A percentile compares a stretch with the other conserved stretches of the same genome.
Evolutionary conservation across 2,797 vertebrate species (phyloP).

Genomic region (Antrozous pallidus): DNA sequence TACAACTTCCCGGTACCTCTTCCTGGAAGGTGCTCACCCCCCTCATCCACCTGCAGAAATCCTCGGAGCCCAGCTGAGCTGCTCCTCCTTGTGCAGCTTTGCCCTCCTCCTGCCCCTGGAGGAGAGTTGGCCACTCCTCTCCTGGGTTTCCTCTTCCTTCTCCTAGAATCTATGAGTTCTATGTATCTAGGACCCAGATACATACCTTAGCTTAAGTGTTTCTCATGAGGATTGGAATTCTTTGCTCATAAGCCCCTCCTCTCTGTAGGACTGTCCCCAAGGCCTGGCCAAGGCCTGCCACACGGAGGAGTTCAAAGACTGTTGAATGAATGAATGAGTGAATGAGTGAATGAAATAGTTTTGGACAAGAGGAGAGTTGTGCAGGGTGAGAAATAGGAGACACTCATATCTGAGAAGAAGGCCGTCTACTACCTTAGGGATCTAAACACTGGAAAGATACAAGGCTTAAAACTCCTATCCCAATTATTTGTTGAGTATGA

Average conservation of each 20-base stretch:
- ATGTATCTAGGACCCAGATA: no score
- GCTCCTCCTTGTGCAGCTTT: neutral
- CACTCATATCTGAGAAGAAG: neutral
- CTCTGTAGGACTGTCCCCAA: neutral
- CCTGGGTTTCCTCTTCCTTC: neutral
- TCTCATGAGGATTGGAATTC: neutral
- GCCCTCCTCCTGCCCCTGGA: neutral
- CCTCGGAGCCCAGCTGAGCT: neutral
- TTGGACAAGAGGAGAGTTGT: neutral
- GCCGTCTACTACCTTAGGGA: neutral
- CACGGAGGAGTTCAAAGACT: neutral
- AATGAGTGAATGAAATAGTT: neutral
- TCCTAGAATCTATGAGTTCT: no score
- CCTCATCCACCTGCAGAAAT: neutral
- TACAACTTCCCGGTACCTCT: no score
- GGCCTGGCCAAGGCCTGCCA: neutral
- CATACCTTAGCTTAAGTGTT: neutral
- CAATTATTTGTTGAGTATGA: slow-evolving; percentile 74
- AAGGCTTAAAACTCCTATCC: slow-evolving; percentile 59
- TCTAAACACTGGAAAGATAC: neutral
- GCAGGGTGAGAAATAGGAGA: neutral
- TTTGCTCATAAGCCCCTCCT: neutral
- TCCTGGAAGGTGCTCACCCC: neutral
- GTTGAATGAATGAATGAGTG: neutral
- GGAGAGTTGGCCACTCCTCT: neutral